Evolutionary conservation across 2,113 vertebrate species (phyloP), one percentile per base, ranked within the genome.

Genomic region (Eidolon helvum): DNA sequence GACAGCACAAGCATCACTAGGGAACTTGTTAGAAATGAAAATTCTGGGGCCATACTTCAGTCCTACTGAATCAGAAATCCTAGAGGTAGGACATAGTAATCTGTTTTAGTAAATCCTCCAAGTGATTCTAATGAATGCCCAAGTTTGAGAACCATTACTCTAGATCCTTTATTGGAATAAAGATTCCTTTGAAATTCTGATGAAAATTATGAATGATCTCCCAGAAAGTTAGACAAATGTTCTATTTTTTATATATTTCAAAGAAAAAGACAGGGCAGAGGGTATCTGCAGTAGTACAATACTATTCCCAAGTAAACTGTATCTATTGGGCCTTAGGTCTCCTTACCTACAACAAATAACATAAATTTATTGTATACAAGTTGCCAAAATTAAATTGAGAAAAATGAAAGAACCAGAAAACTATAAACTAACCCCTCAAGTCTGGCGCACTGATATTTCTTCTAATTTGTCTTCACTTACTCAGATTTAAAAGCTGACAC

Each of bases 401-500:
- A 94, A 96, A 91, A 59, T 59, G 26, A 89, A 68, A 95, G 53
- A 77, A 69, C 10, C 53, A 95, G 82, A 72, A 91, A 96, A 95
- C 38, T 55, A 35, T 78, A 68, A 92, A 88, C 9, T 59, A 94
- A 93, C 22, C 22, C n/a, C 30, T 38, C 43, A 96, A 77, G 22
- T 90, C 14, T 87, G 35, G 28, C 68, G 96, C 18, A 87, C 30
- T 30, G 75, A 71, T 77, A 71, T 69, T 93, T 87, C 74, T 91
- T 79, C 69, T 28, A 48, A 69, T 95, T 85, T 87, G 38, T 95
- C 89, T 96, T 94, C 72, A 94, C 45, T 68, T 94, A 69, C 45
- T 97, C n/a, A 84, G n/a, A 80, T 86, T 94, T 59, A 63, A 95
- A 94, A 30, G 50, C n/a, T 93, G 84, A 95, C 43, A 87, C 10